Conservation (phyloP, 64 coral and sea anemone genomes). For the Stichodactyla mertensii region DNA sequence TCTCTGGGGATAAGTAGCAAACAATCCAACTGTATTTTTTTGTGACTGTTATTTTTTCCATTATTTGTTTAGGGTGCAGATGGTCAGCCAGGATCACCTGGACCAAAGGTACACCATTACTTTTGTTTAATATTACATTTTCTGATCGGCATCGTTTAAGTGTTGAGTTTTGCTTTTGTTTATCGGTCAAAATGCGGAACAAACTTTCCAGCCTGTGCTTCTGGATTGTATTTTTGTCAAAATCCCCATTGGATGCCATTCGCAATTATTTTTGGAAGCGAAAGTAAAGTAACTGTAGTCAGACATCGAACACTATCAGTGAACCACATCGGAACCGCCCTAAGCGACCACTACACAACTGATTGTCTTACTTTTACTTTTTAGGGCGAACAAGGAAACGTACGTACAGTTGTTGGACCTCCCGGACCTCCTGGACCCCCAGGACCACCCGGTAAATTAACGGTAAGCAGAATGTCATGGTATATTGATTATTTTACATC, state of each 20-base stretch:
- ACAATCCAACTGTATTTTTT: background rate
- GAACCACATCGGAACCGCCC: no score
- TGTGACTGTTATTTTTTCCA: no score
- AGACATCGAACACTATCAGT: no score
- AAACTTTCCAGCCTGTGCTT: no score
- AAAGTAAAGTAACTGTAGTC: no score
- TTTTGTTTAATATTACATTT: background rate
- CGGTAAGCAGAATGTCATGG: background rate
- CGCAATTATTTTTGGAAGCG: no score
- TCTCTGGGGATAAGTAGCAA: no score
- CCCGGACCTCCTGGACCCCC: slow-evolving; percentile 4
- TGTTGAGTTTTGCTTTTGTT: no score
- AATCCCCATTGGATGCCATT: no score
- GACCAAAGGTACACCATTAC: background rate
- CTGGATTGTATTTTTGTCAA: no score
- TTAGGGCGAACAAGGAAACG: background rate
- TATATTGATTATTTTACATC: background rate
- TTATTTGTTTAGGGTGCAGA: background rate
- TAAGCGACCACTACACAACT: background rate
- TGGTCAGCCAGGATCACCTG: background rate
- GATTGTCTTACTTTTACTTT: background rate
- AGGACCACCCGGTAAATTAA: slow-evolving; percentile 5
- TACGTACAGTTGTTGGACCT: background rate
- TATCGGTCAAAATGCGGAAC: no score
- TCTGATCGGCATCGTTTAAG: no score